Conservation (phyloP, 2,113 vertebrate species). For the Chaetorhynchus papuensis region DNA sequence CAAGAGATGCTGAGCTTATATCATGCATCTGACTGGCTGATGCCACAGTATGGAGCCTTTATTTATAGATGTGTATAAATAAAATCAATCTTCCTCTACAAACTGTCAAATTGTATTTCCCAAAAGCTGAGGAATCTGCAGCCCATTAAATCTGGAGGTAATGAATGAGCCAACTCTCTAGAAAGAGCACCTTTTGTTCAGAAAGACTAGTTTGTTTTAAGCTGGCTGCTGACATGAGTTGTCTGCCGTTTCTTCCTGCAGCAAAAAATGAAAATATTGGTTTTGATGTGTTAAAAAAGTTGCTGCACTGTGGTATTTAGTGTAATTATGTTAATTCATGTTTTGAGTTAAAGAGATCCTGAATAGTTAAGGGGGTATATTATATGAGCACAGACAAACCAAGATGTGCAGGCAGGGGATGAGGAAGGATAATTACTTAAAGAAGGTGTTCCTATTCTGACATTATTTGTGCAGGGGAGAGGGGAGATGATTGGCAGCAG, state of each 20-base stretch:
- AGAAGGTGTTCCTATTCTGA: background rate
- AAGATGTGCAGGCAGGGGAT: background rate
- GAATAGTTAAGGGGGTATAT: background rate
- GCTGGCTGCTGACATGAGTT: background rate
- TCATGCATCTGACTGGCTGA: background rate
- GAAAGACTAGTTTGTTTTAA: background rate
- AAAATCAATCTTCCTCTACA: background rate
- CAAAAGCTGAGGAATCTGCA: background rate
- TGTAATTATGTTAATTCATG: background rate
- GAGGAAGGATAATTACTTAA: background rate
- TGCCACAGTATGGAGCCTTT: background rate
- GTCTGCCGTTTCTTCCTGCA: background rate
- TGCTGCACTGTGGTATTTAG: background rate
- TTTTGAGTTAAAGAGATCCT: background rate
- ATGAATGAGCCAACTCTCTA: background rate
- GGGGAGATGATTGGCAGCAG: background rate
- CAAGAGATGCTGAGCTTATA: background rate
- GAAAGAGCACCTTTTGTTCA: background rate
- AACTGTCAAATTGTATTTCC: background rate
- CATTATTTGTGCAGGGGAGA: background rate
- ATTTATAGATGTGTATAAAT: background rate
- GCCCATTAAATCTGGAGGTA: background rate
- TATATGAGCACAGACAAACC: background rate
- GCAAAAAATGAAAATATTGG: background rate
- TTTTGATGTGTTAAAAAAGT: background rate